Conservation (phyloP, 2,797 vertebrate genomes). For the Coreius guichenoti region DNA sequence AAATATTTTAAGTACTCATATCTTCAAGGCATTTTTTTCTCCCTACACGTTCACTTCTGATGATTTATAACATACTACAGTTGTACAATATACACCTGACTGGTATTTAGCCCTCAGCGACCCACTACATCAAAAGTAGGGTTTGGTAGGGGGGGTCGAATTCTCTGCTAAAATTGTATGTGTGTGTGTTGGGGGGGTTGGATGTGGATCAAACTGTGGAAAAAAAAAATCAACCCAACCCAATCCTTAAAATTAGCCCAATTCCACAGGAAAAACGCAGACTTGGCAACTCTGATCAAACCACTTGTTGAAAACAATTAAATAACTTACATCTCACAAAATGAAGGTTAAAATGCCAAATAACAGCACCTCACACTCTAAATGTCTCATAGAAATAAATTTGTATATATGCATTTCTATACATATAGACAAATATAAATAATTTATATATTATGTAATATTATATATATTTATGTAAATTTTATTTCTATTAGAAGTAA, state of each 20-base stretch:
- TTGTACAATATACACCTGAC: not conserved
- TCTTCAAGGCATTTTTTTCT: not conserved
- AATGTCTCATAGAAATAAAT: not conserved
- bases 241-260: too few relatives aligned
- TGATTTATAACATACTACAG: not conserved
- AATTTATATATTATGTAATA: too few relatives aligned
- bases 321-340: not conserved
- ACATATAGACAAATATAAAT: not conserved
- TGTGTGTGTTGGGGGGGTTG: too few relatives aligned
- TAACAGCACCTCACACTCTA: not conserved
- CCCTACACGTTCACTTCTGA: not conserved
- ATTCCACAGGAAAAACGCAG: too few relatives aligned
- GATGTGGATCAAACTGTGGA: not conserved
- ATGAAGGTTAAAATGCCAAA: not conserved
- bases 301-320: not conserved
- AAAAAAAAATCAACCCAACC: not conserved
- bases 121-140: not conserved
- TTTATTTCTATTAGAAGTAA: not conserved
- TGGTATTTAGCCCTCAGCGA: not conserved
- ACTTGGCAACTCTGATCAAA: not conserved
- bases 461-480: not conserved
- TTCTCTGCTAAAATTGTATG: not conserved
- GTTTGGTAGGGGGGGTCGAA: not conserved
- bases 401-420: too few relatives aligned
- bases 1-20: slow-evolving; percentile 21